Evolutionary conservation across 2,888 invertebrate species (phyloP), one percentile per base, ranked within the genome.

Genomic region (Lasioglossum malachurum): DNA sequence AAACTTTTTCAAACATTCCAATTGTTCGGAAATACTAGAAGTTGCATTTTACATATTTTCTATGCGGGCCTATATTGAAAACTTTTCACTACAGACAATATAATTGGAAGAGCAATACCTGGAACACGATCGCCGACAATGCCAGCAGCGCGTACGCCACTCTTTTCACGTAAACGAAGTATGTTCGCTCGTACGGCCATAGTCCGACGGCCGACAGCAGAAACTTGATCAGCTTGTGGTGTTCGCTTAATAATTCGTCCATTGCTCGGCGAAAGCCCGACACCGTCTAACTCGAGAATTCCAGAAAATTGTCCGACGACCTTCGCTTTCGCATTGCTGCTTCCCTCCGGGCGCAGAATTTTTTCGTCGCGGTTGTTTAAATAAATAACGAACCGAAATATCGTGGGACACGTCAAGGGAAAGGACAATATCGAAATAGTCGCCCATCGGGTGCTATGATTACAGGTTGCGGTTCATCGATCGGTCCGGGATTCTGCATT

Each of bases 161-260:
- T 27, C 57, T 46, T 41, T 82, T 84, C 67, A 31, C 16, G 8
- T 53, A 27, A 0, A 10, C 16, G 3, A n/a, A 10, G 10, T 31
- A 69, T 2, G 60, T 35, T 2, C 31, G 23, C 14, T 82, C 75
- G 44, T 77, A 80, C n/a, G 75, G 38, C 80, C 75, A 78, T 1
- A 82, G 69, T 4, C 80, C 46, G 19, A 75, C 4, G 0, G 16
- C 0, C 46, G 75, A 80, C 19, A 87, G n/a, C 0, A 85, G 44
- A 27, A 57, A 7, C 23, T 41, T 67, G n/a, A 3, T 69, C 0
- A 80, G n/a, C 14, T 4, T 77, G 16, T 75, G 82, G 5, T 10
- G 27, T 14, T 78, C 60, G 3, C 19, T 2, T 4, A 73, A n/a
- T 44, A 73, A n/a, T 44, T 49, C 31, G 27, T 83, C 53, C 83